These are phyloP conservation scores for Temnothorax ravouxi DNA, from an alignment of 2,888 invertebrate species.

Conservation along the genomic window DNA sequence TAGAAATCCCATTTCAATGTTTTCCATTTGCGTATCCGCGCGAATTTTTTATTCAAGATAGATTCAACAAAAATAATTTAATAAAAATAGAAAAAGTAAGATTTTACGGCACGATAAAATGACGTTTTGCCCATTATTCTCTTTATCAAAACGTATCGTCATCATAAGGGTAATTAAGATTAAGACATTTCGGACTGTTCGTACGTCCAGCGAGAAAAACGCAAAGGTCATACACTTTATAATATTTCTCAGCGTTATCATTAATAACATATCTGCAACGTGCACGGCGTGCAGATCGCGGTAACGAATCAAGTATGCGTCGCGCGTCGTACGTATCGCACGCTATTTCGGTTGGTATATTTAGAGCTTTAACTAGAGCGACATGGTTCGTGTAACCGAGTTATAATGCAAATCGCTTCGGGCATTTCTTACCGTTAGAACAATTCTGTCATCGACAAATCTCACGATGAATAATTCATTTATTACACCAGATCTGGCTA, in stretches of 20 bases:
- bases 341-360: slow-evolving; percentile 44
- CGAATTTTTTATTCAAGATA: neutral
- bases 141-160: neutral
- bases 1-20: neutral
- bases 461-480: slow-evolving; percentile 6
- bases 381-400: slow-evolving; percentile 23
- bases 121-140: neutral
- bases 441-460: slow-evolving; percentile 12
- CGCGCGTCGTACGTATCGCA: slow-evolving; percentile 43
- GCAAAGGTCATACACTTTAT: slow-evolving; percentile 36
- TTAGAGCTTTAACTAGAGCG: slow-evolving; percentile 46
- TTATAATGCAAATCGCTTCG: slow-evolving; percentile 24
- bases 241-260: slow-evolving; percentile 42
- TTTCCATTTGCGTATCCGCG: neutral
- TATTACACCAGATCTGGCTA: neutral
- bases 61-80: neutral
- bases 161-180: slow-evolving; percentile 4
- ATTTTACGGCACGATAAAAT: neutral
- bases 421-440: slow-evolving; percentile 22
- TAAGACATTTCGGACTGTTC: neutral
- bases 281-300: slow-evolving; percentile 32
- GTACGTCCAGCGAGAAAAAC: neutral
- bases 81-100: neutral
- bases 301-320: slow-evolving; percentile 42
- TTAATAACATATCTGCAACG: slow-evolving; percentile 42